Evolutionary conservation across 2,888 invertebrate genomes (phyloP).

Genomic region (Epinotia nisella): DNA sequence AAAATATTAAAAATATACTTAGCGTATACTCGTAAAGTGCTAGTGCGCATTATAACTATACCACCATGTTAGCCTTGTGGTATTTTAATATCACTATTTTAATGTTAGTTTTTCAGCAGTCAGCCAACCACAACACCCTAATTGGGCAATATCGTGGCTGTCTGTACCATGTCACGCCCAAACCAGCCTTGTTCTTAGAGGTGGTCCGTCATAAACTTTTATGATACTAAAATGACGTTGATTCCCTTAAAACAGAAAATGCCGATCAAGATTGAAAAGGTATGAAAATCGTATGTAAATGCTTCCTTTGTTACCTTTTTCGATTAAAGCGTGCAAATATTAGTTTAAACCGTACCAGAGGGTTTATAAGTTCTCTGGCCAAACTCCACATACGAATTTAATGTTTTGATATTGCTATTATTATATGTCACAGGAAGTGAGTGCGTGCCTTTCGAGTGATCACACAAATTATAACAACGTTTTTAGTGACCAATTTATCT

Average conservation of each 20-base stretch:
- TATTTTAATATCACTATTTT: neutral
- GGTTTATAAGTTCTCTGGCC: neutral
- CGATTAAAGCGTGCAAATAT: neutral
- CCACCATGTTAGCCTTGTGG: neutral
- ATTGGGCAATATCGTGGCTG: neutral
- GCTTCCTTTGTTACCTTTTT: neutral
- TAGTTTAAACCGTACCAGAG: too few species aligned
- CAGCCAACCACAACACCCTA: neutral
- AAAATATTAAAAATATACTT: too few species aligned
- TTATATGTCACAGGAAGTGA: conserved; percentile 56
- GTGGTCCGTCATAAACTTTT: conserved; percentile 19
- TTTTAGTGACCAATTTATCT: conserved; percentile 32
- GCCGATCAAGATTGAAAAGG: neutral
- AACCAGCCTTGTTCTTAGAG: neutral
- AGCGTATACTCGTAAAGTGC: too few species aligned
- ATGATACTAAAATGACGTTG: conserved; percentile 29
- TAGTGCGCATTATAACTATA: too few species aligned
- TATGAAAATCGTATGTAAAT: neutral
- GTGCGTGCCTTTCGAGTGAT: conserved; percentile 53
- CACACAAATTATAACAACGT: conserved; percentile 58
- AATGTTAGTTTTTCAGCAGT: conserved; percentile 1
- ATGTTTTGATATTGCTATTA: neutral
- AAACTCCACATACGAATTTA: neutral
- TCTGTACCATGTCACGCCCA: conserved; percentile 16
- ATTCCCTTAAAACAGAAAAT: conserved; percentile 1